Conservation (phyloP, 2,888 invertebrate species). For the Caenorhabditis doughertyi region DNA sequence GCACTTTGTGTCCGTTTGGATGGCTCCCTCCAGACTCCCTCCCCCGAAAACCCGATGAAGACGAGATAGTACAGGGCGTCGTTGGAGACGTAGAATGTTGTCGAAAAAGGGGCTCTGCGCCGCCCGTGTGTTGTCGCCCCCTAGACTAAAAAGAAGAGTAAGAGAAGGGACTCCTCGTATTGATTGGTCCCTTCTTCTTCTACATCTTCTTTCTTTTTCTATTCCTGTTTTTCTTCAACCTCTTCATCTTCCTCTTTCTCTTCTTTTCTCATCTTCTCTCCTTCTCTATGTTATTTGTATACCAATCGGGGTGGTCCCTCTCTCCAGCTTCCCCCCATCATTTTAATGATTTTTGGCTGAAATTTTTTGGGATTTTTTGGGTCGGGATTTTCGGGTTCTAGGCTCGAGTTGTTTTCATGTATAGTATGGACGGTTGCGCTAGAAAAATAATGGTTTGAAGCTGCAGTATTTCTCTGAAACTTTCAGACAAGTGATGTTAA, state of each 20-base stretch:
- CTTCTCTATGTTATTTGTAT: conserved; percentile 20
- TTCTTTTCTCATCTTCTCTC: conserved; percentile 10
- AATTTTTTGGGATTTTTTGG: not conserved
- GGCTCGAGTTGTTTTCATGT: too few relatives aligned
- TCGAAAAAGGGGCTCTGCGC: conserved; percentile 59
- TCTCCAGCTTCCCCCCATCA: not conserved
- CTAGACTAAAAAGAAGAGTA: not conserved
- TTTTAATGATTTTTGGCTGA: not conserved
- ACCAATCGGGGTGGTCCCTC: conserved; percentile 21
- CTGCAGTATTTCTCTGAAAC: too few relatives aligned
- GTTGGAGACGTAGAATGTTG: conserved; percentile 39
- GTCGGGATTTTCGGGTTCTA: too few relatives aligned
- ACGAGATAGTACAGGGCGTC: not conserved
- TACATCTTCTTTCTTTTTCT: conserved; percentile 29
- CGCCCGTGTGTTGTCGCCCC: not conserved
- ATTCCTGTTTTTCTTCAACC: conserved; percentile 21
- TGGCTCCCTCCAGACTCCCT: conserved; percentile 26
- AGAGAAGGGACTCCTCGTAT: conserved; percentile 42
- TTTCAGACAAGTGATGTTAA: too few relatives aligned
- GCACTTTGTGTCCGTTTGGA: conserved; percentile 46
- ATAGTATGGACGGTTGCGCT: too few relatives aligned
- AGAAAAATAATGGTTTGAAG: too few relatives aligned
- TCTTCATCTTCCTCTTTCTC: conserved; percentile 3
- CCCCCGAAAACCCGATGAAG: not conserved
- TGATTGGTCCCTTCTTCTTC: conserved; percentile 44